These are phyloP conservation scores for Urocynchramus pylzowi DNA, from an alignment of 2,113 vertebrate genomes.

Conservation along the genomic window DNA sequence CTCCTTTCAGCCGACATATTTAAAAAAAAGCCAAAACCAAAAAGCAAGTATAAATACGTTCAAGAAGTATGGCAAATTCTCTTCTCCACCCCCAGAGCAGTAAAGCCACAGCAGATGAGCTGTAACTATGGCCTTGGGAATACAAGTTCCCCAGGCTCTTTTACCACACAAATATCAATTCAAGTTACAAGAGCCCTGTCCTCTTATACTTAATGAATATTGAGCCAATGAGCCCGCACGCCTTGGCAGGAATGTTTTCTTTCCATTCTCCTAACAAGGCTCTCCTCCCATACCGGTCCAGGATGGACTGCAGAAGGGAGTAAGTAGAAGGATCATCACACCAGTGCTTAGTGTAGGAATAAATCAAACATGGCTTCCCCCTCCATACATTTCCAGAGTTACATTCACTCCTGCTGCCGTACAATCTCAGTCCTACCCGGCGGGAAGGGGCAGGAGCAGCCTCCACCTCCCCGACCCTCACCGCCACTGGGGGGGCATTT, in stretches of 20 bases:
- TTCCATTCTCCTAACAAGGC: conserved; percentile 22
- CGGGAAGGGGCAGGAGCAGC: background rate
- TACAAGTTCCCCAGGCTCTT: conserved; percentile 60
- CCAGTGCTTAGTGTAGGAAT: conserved; percentile 57
- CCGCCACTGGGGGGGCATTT: background rate
- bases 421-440: background rate
- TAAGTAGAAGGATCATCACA: conserved; percentile 49
- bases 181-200: conserved; percentile 48
- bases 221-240: background rate
- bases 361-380: conserved; percentile 74
- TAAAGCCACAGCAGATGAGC: conserved; percentile 60
- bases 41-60: conserved; percentile 14
- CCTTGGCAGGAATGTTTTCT: conserved; percentile 29
- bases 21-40: background rate
- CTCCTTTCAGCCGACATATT: conserved; percentile 32
- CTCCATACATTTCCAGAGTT: conserved; percentile 67
- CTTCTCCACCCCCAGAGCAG: conserved; percentile 51
- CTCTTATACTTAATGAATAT: background rate
- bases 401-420: conserved; percentile 39
- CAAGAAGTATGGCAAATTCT: conserved; percentile 58
- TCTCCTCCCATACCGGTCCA: conserved; percentile 34
- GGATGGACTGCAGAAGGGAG: conserved; percentile 43
- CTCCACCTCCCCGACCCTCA: background rate
- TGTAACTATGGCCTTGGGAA: conserved; percentile 65
- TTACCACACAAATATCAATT: conserved; percentile 54